A percentile compares a stretch with the other conserved stretches of the same genome.
phyloP scores from a whole-genome alignment of 1,140 invertebrate species.

The Tetramorium simillimum region DNA sequence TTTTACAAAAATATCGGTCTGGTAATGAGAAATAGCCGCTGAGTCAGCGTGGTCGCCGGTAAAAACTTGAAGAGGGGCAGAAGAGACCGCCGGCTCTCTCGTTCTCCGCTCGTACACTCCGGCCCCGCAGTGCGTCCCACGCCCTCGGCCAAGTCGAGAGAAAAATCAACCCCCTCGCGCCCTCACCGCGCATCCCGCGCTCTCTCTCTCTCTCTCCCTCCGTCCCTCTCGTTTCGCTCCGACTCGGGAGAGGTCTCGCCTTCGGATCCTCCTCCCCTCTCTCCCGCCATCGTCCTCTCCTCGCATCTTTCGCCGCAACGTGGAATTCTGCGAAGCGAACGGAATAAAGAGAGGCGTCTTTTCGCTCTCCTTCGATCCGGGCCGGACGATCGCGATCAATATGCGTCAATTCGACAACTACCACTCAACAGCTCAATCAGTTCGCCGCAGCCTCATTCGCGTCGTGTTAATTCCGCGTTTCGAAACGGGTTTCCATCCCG shows the following conservation, averaged over 20 bases:
- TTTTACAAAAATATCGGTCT: conserved; percentile 77
- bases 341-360: conserved; percentile 17
- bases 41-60: conserved; percentile 69
- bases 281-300: not conserved
- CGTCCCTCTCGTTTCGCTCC: conserved; percentile 25
- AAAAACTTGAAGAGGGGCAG: conserved; percentile 75
- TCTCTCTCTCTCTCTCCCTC: conserved; percentile 15
- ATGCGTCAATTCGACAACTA: conserved; percentile 36
- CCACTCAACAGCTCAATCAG: conserved; percentile 46
- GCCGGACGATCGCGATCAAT: not conserved
- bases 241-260: conserved; percentile 14
- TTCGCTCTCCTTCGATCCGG: not conserved
- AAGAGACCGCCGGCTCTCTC: conserved; percentile 45
- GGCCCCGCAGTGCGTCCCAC: conserved; percentile 65
- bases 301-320: conserved; percentile 34
- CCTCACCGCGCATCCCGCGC: too few species aligned
- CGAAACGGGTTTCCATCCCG: not conserved
- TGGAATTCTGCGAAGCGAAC: conserved; percentile 39
- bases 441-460: not conserved
- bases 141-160: conserved; percentile 69
- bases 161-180: conserved; percentile 73
- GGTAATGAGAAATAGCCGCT: conserved; percentile 78
- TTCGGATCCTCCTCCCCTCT: not conserved
- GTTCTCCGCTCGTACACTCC: conserved; percentile 61
- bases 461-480: conserved; percentile 1